These are phyloP conservation scores for Delphinapterus leucas DNA, from an alignment of 2,113 vertebrate genomes.

Conservation along the genomic window DNA sequence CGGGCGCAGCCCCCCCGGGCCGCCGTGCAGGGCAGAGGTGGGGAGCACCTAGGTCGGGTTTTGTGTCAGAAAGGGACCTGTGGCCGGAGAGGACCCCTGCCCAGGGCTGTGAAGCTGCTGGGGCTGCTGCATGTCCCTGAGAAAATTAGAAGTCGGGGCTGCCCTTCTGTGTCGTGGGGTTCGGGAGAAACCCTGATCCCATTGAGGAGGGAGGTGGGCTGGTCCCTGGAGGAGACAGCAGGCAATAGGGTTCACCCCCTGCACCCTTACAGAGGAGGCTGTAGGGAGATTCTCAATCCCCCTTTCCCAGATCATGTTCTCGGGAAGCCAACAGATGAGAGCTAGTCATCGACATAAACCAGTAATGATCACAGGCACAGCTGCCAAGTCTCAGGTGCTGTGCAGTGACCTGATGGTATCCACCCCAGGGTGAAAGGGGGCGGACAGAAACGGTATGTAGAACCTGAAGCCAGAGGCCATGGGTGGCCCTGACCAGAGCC, in stretches of 20 bases:
- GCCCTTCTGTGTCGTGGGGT: neutral
- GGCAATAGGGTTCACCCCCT: fast-evolving
- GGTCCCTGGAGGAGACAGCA: neutral
- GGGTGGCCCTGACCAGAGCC: neutral
- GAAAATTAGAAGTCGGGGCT: neutral
- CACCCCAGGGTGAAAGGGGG: neutral
- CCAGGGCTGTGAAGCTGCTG: neutral
- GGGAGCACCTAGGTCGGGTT: neutral
- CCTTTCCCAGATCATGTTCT: neutral
- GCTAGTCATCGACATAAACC: neutral
- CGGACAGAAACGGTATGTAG: neutral
- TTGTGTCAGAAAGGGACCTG: neutral
- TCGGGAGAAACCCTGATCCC: neutral
- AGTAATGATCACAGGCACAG: neutral
- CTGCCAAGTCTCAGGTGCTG: neutral
- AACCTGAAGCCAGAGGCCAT: neutral
- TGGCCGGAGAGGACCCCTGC: neutral
- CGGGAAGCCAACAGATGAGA: neutral
- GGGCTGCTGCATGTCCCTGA: neutral
- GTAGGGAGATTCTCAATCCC: neutral
- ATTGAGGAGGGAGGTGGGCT: neutral
- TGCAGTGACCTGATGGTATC: neutral
- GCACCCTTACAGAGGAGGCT: neutral
- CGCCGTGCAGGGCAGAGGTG: neutral
- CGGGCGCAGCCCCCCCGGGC: neutral